phyloP scores from a whole-genome alignment of 1,140 invertebrate genomes.

The Bombus soroeensis region DNA sequence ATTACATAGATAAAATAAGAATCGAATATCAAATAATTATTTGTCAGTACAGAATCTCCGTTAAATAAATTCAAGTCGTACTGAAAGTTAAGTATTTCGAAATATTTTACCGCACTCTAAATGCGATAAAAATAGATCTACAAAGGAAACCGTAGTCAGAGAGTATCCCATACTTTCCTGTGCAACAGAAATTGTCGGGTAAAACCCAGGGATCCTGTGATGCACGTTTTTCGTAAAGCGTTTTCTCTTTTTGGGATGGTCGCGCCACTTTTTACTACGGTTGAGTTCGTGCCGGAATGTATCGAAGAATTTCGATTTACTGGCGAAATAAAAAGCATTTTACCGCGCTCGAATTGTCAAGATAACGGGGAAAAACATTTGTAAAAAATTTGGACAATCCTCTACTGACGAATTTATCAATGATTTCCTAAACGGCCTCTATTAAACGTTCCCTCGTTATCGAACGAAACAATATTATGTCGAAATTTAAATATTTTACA shows the following conservation, averaged over 20 bases:
- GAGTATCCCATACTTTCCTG: background rate
- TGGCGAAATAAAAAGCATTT: background rate
- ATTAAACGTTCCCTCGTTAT: background rate
- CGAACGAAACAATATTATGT: background rate
- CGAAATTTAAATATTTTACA: background rate
- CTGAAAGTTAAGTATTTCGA: background rate
- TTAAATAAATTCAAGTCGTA: too few species aligned
- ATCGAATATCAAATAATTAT: too few species aligned
- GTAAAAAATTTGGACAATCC: constrained; percentile 7
- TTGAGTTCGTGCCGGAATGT: background rate
- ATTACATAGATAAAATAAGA: too few species aligned
- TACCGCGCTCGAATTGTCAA: background rate
- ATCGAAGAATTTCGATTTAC: background rate
- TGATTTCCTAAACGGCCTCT: constrained; percentile 1
- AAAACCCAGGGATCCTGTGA: background rate
- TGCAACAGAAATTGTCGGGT: background rate
- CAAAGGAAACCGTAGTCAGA: background rate
- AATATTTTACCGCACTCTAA: background rate
- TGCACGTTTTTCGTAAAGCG: background rate
- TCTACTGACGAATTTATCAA: background rate
- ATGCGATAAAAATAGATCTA: background rate
- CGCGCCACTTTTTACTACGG: constrained; percentile 15
- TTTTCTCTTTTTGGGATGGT: background rate
- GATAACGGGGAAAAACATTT: constrained; percentile 8
- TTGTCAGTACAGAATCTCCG: too few species aligned